Evolutionary conservation across 2,888 invertebrate species (phyloP), one percentile per base, ranked within the genome.

Genomic region (Brachynemurus nebulosus): DNA sequence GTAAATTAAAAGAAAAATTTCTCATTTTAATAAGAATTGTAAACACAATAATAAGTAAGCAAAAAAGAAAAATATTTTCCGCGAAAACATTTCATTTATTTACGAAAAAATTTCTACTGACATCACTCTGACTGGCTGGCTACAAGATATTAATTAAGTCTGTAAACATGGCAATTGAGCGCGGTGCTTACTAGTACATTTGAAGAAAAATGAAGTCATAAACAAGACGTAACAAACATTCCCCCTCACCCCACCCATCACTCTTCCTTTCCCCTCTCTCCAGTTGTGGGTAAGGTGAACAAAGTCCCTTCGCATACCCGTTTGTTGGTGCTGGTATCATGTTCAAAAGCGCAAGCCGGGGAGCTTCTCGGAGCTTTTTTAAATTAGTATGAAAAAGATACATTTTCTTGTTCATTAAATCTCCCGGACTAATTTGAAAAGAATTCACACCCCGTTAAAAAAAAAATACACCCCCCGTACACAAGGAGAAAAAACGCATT

Each of bases 351-450:
- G 12, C 37, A 19, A 18, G n/a, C n/a, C n/a, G n/a, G 6, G 14
- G 34, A 42, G 50, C 56, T 57, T 57, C 59, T 56, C 53, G 57
- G 60, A 57, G 55, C 54, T 55, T 59, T 57, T 60, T 63, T 63
- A 64, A 64, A 64, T 64, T 63, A 63, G 63, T 59, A 62, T 61
- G 61, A n/a, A 63, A 65, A 64, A 62, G 64, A 61, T 63, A 64
- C 65, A 63, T 65, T 65, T 64, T 64, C 61, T 57, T 60, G 58
- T 64, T 65, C 65, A 65, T 65, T 65, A 65, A 65, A 61, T 61
- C 63, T 61, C 62, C 62, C 54, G 59, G 60, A 59, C 64, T 64
- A 65, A 64, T 65, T 65, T 64, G 60, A 59, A 59, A 61, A 59
- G 65, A 65, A 65, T 65, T 64, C 59, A 57, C 64, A 60, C 63